These are phyloP conservation scores for Delichon dasypus DNA, from an alignment of 2,797 vertebrate genomes.

Conservation along the genomic window DNA sequence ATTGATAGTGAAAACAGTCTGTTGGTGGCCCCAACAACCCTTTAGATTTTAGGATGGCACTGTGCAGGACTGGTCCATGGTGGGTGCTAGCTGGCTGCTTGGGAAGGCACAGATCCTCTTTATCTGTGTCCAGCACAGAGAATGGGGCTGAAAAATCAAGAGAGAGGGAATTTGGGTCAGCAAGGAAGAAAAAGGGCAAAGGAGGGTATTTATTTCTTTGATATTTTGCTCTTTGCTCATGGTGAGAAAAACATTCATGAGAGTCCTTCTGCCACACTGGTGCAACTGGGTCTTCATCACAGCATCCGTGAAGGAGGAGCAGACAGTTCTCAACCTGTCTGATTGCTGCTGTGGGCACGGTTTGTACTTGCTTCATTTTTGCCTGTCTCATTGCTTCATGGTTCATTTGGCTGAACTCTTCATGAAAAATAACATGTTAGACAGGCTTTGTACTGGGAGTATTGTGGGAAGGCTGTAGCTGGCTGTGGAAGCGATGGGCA, in stretches of 20 bases:
- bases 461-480: neutral
- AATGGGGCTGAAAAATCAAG: neutral
- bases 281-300: neutral
- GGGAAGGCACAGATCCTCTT: neutral
- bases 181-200: neutral
- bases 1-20: neutral
- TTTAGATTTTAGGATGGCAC: neutral
- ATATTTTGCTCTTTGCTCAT: neutral
- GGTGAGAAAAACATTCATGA: neutral
- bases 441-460: neutral
- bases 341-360: constrained; percentile 11
- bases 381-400: constrained; percentile 3
- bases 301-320: neutral
- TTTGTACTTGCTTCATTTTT: constrained; percentile 43
- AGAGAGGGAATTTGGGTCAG: neutral
- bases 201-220: neutral
- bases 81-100: neutral
- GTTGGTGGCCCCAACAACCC: neutral
- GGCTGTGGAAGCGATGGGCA: neutral
- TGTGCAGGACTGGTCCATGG: neutral
- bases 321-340: constrained; percentile 52
- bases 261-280: neutral
- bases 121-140: neutral
- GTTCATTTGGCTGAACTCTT: constrained; percentile 50
- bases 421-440: neutral